These are phyloP conservation scores for Hypotaenidia philippensis DNA, from an alignment of 2,797 vertebrate genomes.

Conservation along the genomic window DNA sequence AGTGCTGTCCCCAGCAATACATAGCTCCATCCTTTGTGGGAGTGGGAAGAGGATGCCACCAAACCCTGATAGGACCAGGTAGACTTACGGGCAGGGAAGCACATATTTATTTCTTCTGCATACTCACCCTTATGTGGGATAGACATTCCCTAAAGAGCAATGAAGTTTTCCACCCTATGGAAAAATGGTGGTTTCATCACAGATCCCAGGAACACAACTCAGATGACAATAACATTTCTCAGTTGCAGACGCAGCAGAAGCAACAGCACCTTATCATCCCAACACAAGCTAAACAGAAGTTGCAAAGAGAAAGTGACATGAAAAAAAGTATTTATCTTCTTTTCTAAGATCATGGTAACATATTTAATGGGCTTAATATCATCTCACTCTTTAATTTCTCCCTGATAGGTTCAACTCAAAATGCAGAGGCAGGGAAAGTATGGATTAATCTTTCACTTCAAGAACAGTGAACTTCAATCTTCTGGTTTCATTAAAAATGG, in stretches of 20 bases:
- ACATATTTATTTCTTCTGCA: neutral
- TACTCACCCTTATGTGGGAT: neutral
- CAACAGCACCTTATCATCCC: neutral
- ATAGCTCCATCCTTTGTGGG: rapidly evolving
- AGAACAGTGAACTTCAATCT: neutral
- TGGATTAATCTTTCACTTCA: neutral
- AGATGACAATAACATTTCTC: neutral
- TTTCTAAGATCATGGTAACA: neutral
- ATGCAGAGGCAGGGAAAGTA: neutral
- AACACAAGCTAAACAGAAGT: neutral
- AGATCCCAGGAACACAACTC: neutral
- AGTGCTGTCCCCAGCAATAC: neutral
- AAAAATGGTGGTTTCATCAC: neutral
- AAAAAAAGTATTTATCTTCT: neutral
- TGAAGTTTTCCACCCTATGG: neutral
- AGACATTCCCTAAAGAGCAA: neutral
- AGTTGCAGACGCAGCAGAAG: neutral
- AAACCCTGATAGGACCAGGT: neutral
- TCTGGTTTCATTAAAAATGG: neutral
- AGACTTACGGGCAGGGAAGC: neutral
- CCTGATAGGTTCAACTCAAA: neutral
- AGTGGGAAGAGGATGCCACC: neutral
- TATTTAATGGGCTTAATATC: neutral
- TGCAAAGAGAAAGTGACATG: neutral
- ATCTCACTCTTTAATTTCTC: neutral